Evolutionary conservation across 2,888 invertebrate species (phyloP).

Genomic region (Adelphocoris suturalis): DNA sequence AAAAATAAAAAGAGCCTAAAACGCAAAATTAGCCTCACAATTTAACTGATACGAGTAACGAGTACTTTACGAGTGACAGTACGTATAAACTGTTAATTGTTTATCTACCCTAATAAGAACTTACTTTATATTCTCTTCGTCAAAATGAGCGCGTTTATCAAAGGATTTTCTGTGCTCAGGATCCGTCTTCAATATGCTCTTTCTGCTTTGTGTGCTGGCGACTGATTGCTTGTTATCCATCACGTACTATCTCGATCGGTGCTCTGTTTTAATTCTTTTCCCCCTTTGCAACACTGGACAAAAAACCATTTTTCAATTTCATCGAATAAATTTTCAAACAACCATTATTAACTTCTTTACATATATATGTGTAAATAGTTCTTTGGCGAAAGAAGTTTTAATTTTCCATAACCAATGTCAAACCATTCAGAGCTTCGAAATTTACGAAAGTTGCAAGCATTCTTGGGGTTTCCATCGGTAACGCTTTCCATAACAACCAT

Average conservation of each 20-base stretch:
- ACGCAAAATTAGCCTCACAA: too few species aligned
- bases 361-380: not conserved
- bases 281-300: not conserved
- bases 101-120: too few species aligned
- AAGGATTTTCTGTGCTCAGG: not conserved
- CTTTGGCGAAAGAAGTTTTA: not conserved
- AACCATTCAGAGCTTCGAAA: too few species aligned
- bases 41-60: too few species aligned
- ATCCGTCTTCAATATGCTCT: constrained; percentile 51
- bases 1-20: too few species aligned
- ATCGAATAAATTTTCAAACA: not conserved
- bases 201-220: not conserved
- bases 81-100: too few species aligned
- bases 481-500: too few species aligned
- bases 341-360: not conserved
- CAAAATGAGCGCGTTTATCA: constrained; percentile 41
- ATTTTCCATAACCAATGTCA: too few species aligned
- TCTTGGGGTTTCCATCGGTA: too few species aligned
- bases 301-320: not conserved
- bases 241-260: not conserved
- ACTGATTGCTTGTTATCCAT: not conserved
- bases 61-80: too few species aligned
- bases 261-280: not conserved
- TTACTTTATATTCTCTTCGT: constrained; percentile 60
- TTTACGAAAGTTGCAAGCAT: too few species aligned